Evolutionary conservation across 2,888 invertebrate species (phyloP), one percentile per base, ranked within the genome.

Genomic region (Brenthis ino): DNA sequence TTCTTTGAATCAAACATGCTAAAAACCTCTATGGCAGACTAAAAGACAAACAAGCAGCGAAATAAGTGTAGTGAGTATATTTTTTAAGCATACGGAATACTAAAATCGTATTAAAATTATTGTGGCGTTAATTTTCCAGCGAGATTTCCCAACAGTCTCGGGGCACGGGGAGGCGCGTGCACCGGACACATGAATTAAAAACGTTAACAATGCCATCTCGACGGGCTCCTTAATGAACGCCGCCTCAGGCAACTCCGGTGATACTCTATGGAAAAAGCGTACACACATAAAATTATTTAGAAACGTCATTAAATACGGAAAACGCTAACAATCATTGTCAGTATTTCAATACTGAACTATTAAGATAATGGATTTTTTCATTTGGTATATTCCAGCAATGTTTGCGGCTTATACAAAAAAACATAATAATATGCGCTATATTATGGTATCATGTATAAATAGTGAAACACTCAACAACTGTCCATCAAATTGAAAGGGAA

Each of bases 181-280:
- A 83, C 81, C 82, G 87, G 92, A 92, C 91, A 92, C 90, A 86
- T 91, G 91, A 92, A 92, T 91, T 91, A 91, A 92, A 91, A 91
- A 87, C 87, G 88, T 86, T 91, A 88, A 91, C 91, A 92, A 90
- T 88, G 86, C 80, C 85, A 82, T 80, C 83, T 84, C 88, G 85
- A 82, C 83, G 80, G 81, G 85, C 83, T 87, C 81, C 87, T 87
- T 92, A 90, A 90, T 90, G 91, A 92, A 89, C 85, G 78, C 78
- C 79, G 81, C 81, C 69, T 60, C 58, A 57, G 71, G 71, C 68
- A 28, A 54, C 48, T 47, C 60, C 64, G 71, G 50, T 60, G 66
- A 65, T 64, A 24, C 58, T 67, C 57, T 53, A 61, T 61, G 64
- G 56, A 57, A 64, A 72, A 64, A 64, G 37, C 61, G 67, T 55